A percentile compares a stretch with the other conserved stretches of the same genome.
phyloP scores from a whole-genome alignment of 2,888 invertebrate genomes.

The Poecilobothrus nobilitatus region DNA sequence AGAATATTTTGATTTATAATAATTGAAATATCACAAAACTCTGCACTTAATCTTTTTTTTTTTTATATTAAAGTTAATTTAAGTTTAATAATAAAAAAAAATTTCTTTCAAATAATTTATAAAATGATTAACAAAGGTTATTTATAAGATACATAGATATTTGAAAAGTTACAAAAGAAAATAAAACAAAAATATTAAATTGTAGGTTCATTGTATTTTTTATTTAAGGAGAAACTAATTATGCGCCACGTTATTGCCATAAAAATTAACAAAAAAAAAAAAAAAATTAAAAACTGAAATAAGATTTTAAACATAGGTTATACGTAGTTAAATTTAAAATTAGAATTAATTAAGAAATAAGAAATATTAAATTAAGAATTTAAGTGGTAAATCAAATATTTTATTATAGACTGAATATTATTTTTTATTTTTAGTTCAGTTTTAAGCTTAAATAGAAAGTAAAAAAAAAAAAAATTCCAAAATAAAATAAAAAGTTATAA shows the following conservation, averaged over 20 bases:
- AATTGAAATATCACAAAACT: no score
- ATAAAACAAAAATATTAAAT: no score
- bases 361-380: neutral
- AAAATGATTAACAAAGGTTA: no score
- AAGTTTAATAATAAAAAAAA: no score
- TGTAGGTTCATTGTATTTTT: neutral
- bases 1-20: no score
- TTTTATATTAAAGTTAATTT: no score
- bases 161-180: no score
- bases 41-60: no score
- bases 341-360: neutral
- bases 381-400: constrained; percentile 27
- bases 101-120: no score
- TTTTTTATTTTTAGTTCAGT: neutral
- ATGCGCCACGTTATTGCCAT: constrained; percentile 6
- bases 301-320: neutral
- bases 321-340: neutral
- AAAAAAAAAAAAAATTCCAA: neutral
- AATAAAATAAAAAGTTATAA: neutral
- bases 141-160: no score
- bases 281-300: neutral
- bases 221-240: neutral
- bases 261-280: neutral
- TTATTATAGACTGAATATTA: constrained; percentile 41
- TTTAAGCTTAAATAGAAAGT: neutral